These are phyloP conservation scores for Hetaerina titia DNA, from an alignment of 2,888 invertebrate genomes.

Conservation along the genomic window DNA sequence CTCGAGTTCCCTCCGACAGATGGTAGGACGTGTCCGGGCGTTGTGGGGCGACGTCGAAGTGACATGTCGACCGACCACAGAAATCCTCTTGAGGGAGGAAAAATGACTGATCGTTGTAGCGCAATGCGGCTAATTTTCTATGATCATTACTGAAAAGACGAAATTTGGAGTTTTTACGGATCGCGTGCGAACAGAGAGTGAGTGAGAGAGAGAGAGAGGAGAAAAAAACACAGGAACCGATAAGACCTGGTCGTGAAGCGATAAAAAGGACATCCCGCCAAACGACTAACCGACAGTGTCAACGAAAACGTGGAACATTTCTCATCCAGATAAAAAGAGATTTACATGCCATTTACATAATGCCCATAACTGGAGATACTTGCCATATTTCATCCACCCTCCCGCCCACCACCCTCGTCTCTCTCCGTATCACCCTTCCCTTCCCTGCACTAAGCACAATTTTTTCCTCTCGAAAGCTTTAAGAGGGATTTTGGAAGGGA, in stretches of 20 bases:
- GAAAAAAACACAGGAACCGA: not conserved
- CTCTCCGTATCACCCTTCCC: not conserved
- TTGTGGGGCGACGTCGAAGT: no score
- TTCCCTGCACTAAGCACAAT: not conserved
- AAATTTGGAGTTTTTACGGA: not conserved
- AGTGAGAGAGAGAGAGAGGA: not conserved
- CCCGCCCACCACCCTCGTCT: not conserved
- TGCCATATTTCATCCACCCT: not conserved
- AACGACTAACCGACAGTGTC: conserved; percentile 7
- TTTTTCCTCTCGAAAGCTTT: not conserved
- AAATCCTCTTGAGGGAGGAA: not conserved
- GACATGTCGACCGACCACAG: not conserved
- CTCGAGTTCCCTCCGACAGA: not conserved
- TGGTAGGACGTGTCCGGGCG: not conserved
- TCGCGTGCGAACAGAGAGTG: not conserved
- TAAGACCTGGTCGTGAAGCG: not conserved
- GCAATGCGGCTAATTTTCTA: not conserved
- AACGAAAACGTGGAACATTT: conserved; percentile 18
- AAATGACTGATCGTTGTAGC: not conserved
- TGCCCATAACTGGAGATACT: not conserved
- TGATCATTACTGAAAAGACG: not conserved
- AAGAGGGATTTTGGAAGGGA: not conserved
- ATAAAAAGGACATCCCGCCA: conserved; percentile 1
- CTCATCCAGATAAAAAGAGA: conserved; percentile 20
- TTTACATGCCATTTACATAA: conserved; percentile 30